Base-by-base conservation (phyloP, 1,140 invertebrate species). In the Drosophila cardini region DNA sequence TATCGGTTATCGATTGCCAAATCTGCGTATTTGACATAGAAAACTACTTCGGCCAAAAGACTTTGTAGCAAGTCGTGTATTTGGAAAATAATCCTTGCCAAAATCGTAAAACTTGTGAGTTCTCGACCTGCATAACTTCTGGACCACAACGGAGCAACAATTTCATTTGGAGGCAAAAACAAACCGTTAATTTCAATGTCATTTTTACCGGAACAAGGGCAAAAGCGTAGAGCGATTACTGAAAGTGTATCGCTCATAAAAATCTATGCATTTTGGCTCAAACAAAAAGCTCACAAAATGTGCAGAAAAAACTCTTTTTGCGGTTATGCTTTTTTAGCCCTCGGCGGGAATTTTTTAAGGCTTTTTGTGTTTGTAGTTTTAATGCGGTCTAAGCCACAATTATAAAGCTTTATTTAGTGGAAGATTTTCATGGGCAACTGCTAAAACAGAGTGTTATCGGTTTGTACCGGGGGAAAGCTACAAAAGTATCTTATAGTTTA, bases 301-400 rank as follows among this genome's bases (percentile, higher is more conserved):
- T 67, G 53, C 68, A 76, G 69, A 68, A 73, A 77, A 72, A 26
- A 26, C 21, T 26, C 72, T 55, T 74, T 79, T 86, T 87, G 83
- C 80, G 83, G 83, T 86, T 83, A 52, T 53, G 30, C 61, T 53
- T 72, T 71, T 80, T 48, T 46, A 30, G 6, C 11, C 34, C 30
- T 62, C 5, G 2, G 3, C 46, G 26, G 57, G 10, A 13, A 21
- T 16, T 32, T 60, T 32, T 13, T 26, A 48, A 48, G 9, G 21
- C 13, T 63, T 62, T 50, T 60, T 69, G 46, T 56, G 45, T 55
- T 63, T 64, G 78, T 73, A 60, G 62, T 42, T 55, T 60, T 76
- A 72, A 65, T 74, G 69, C 77, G 40, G 72, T 48, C 72, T 56
- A 70, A 87, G 77, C 83, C 83, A 55, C 83, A 86, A 57, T 76